These are phyloP conservation scores for Drosophila hamatofila DNA, from an alignment of 2,888 invertebrate genomes.

Conservation along the genomic window DNA sequence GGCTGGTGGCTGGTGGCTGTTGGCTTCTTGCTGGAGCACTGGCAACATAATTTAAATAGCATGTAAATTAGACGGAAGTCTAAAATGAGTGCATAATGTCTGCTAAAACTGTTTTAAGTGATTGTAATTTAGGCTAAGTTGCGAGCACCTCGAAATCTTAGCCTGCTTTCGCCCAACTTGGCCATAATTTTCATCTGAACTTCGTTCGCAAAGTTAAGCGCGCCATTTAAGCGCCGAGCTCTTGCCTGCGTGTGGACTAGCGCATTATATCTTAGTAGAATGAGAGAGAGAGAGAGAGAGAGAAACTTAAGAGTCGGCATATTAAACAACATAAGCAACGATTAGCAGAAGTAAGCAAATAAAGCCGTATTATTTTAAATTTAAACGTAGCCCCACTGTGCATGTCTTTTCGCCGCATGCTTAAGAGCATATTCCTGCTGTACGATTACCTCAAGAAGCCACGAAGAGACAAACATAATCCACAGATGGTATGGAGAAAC, in stretches of 20 bases:
- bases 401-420: background rate
- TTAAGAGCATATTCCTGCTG: background rate
- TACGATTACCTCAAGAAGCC: too few relatives aligned
- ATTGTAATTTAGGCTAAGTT: constrained; percentile 79
- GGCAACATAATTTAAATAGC: constrained; percentile 80
- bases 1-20: constrained; percentile 1
- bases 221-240: constrained; percentile 16
- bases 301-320: background rate
- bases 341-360: background rate
- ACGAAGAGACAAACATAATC: background rate
- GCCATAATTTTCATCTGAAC: constrained; percentile 36
- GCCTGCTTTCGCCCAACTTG: constrained; percentile 15
- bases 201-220: constrained; percentile 36
- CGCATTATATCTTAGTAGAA: constrained; percentile 11
- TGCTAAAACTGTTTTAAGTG: constrained; percentile 79
- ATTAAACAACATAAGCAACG: background rate
- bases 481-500: background rate
- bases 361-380: background rate
- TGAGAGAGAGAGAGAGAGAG: background rate
- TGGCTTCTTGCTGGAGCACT: constrained; percentile 15
- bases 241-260: constrained; percentile 6
- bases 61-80: constrained; percentile 81
- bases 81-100: constrained; percentile 81
- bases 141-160: constrained; percentile 20
- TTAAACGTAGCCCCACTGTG: background rate